These are phyloP conservation scores for Meleagris gallopavo DNA, from an alignment of 2,113 vertebrate genomes.

Conservation along the genomic window DNA sequence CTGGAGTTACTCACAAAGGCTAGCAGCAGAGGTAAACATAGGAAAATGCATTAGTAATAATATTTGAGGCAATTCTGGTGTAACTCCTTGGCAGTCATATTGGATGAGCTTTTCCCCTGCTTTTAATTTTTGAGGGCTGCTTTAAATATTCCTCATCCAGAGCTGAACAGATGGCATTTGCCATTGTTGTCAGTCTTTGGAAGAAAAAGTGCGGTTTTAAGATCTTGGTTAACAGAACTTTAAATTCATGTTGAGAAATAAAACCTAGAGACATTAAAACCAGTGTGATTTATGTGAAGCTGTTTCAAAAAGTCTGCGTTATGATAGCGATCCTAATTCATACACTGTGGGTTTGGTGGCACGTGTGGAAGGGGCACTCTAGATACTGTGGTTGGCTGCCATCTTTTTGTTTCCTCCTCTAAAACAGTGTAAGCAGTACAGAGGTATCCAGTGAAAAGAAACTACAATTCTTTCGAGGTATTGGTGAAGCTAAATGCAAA, in stretches of 20 bases:
- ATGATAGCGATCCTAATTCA: constrained; percentile 36
- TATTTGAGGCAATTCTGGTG: constrained; percentile 48
- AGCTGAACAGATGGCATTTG: constrained; percentile 35
- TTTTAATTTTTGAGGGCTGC: neutral
- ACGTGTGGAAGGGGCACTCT: neutral
- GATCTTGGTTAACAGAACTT: constrained; percentile 27
- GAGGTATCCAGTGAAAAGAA: neutral
- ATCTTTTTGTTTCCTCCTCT: neutral
- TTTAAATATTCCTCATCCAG: constrained; percentile 28
- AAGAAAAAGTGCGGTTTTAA: constrained; percentile 1
- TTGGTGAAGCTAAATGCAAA: neutral
- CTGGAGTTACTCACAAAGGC: neutral
- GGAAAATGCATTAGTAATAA: neutral
- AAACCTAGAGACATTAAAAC: constrained; percentile 35
- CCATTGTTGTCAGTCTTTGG: constrained; percentile 14
- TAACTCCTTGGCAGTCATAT: constrained; percentile 36
- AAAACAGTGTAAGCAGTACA: neutral
- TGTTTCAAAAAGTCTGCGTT: constrained; percentile 65
- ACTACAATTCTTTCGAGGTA: neutral
- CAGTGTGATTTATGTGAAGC: constrained; percentile 55
- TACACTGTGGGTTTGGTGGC: constrained; percentile 3
- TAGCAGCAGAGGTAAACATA: neutral
- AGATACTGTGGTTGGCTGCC: neutral
- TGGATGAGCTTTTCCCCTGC: constrained; percentile 21
- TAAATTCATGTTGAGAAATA: neutral